A percentile compares a stretch with the other conserved stretches of the same genome.
phyloP scores from a whole-genome alignment of 2,113 vertebrate species.

The Hippolais icterina region DNA sequence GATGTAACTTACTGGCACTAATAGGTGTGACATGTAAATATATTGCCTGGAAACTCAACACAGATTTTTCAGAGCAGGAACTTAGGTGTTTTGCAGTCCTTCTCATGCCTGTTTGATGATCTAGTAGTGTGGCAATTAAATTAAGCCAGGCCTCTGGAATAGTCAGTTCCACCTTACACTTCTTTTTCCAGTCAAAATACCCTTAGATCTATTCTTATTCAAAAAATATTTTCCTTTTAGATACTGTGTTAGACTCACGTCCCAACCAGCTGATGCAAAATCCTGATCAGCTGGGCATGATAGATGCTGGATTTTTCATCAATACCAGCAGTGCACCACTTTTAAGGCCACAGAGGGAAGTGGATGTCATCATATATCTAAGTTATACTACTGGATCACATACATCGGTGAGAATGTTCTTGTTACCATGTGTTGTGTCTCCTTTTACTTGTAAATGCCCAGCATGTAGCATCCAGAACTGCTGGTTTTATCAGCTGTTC shows the following conservation, averaged over 20 bases:
- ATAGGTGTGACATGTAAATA: neutral
- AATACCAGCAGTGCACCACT: conserved; percentile 76
- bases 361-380: conserved; percentile 81
- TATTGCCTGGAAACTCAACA: neutral
- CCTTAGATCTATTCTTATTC: neutral
- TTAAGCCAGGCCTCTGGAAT: neutral
- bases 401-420: conserved; percentile 58
- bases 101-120: neutral
- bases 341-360: conserved; percentile 68
- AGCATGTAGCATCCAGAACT: neutral
- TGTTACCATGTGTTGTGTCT: neutral
- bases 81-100: neutral
- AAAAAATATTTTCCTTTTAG: conserved; percentile 58
- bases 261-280: conserved; percentile 72
- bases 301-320: conserved; percentile 78
- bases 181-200: neutral
- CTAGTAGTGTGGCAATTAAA: neutral
- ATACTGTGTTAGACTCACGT: conserved; percentile 67
- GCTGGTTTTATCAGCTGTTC: neutral
- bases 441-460: neutral
- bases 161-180: neutral
- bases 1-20: neutral
- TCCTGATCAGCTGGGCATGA: conserved; percentile 69
- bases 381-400: conserved; percentile 77
- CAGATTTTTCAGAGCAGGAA: neutral